Evolutionary conservation across 2,113 vertebrate genomes (phyloP).

Genomic region (Oreochromis tanganicae): DNA sequence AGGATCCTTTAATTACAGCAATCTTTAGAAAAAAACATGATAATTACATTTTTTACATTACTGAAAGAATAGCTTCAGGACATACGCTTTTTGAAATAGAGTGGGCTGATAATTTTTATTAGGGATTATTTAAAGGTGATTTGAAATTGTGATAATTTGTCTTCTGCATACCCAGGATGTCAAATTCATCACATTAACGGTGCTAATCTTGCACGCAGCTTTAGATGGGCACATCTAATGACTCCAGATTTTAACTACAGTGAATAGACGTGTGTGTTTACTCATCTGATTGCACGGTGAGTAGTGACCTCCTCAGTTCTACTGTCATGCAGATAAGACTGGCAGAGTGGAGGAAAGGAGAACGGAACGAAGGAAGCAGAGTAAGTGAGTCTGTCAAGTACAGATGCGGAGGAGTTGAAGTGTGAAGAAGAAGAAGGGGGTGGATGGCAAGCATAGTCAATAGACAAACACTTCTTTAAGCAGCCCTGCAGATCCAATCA

Average conservation of each 20-base stretch:
- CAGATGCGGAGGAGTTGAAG: slow-evolving; percentile 2
- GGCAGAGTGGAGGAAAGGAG: not conserved
- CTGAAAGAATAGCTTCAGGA: slow-evolving; percentile 1
- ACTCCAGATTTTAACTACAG: slow-evolving; percentile 34
- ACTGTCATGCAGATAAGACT: slow-evolving; percentile 44
- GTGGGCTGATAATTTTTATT: not conserved
- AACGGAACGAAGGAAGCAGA: not conserved
- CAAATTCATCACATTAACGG: slow-evolving; percentile 7
- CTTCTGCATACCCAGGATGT: not conserved
- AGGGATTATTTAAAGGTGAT: not conserved
- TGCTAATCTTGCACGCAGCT: slow-evolving; percentile 3
- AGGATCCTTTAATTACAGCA: slow-evolving; percentile 19
- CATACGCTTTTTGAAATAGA: not conserved
- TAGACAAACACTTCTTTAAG: slow-evolving; percentile 28
- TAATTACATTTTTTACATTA: slow-evolving; percentile 32
- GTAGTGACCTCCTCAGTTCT: slow-evolving; percentile 28
- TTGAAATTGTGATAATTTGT: not conserved
- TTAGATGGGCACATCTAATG: slow-evolving; percentile 18
- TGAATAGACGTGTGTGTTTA: slow-evolving; percentile 40
- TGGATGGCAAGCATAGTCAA: slow-evolving; percentile 8
- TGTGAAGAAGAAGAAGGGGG: not conserved
- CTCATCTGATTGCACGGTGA: slow-evolving; percentile 29
- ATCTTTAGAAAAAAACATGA: slow-evolving; percentile 22
- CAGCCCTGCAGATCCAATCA: slow-evolving; percentile 15
- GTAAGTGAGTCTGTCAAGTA: slow-evolving; percentile 22